Evolutionary conservation across 2,888 invertebrate genomes (phyloP), one percentile per base, ranked within the genome.

Genomic region (Hecatera dysodea): DNA sequence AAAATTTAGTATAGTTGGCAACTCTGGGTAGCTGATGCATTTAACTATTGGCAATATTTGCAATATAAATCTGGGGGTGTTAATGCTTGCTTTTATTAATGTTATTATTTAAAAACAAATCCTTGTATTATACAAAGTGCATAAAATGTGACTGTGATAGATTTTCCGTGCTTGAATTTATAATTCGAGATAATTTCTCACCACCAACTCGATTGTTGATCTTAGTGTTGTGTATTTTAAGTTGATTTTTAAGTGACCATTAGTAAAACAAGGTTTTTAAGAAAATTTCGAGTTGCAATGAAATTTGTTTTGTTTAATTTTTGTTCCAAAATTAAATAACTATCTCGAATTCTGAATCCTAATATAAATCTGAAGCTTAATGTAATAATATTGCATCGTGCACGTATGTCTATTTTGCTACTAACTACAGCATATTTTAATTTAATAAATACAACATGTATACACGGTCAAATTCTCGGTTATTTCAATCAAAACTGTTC

Each of bases 301-400:
- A 17, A 44, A 39, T 39, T 39, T 39, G 15, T 33, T 33, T 33
- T 33, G 8, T 8, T 9, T 33, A 33, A 9, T 33, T 33, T 33
- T 33, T 33, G 33, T 33, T 33, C 33, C 6, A 33, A 33, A 33
- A 5, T 33, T 33, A 8, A 29, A 29, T 12, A 15, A 39, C 15
- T 15, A 15, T 39, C 39, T 39, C 39, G 15, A 15, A 4, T 39
- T 15, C 19, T 44, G 44, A 44, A 19, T 44, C 6, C 11, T 19
- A 8, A 44, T 19, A 44, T 44, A 44, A 39, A 44, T 44, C 15
- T 48, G 22, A 53, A 19, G 72, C 33, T 56, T 65, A 15, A 27
- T n/a, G 57, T 24, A 17, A 39, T 53, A 70, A 52, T 62, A 62
- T 72, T 56, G 72, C 65, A 73, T 27, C 46, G n/a, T 48, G 72